Percentiles rank a stretch among this genome's conserved stretches.
Evolutionary conservation across 1,140 invertebrate genomes (phyloP).

Genomic region (Spodoptera litura): DNA sequence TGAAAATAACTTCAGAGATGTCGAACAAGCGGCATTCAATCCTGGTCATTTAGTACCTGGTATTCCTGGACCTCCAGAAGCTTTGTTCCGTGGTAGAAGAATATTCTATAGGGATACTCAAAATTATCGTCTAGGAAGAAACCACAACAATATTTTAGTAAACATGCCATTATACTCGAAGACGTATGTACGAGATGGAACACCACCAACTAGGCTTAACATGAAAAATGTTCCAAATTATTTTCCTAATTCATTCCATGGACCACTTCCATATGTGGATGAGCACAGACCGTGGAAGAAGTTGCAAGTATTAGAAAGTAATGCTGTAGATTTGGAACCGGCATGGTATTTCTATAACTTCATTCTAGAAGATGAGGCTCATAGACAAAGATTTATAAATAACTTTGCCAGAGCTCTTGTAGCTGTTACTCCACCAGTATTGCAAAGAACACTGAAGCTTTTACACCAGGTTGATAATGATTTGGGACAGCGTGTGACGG

Average conservation of each 20-base stretch:
- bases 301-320: conserved; percentile 70
- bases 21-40: conserved; percentile 95
- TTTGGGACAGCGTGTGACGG: conserved; percentile 83
- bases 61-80: conserved; percentile 93
- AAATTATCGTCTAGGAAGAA: conserved; percentile 94
- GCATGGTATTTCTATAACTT: conserved; percentile 91
- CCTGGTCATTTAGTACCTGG: conserved; percentile 95
- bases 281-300: conserved; percentile 71
- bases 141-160: conserved; percentile 94
- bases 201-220: conserved; percentile 87
- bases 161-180: conserved; percentile 92
- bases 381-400: conserved; percentile 89
- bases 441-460: conserved; percentile 90
- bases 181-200: conserved; percentile 95
- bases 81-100: conserved; percentile 93
- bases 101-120: conserved; percentile 96
- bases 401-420: conserved; percentile 92
- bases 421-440: conserved; percentile 91
- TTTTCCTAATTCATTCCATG: conserved; percentile 96
- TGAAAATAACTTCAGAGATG: conserved; percentile 93
- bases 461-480: conserved; percentile 88
- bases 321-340: conserved; percentile 89
- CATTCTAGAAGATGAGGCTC: conserved; percentile 88
- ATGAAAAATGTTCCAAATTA: conserved; percentile 95
- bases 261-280: conserved; percentile 88